Evolutionary conservation across 2,797 vertebrate genomes (phyloP), one percentile per base, ranked within the genome.

Genomic region (Poeciliopsis paucimaculata): DNA sequence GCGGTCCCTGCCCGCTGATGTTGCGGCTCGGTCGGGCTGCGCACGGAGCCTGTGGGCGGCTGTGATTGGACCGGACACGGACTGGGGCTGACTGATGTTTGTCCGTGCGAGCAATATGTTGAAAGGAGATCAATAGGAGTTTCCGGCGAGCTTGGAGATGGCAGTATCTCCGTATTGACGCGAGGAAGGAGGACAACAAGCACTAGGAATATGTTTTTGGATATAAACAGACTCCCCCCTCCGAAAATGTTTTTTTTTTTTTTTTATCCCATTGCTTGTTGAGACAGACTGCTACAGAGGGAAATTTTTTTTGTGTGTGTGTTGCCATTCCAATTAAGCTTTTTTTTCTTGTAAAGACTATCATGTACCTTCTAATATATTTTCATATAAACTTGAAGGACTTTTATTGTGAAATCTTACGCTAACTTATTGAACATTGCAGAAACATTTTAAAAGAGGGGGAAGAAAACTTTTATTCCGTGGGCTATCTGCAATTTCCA

Each of bases 41-140:
- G 53, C 86, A 76, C 87, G 82, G 90, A 83, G 90, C 89, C 46
- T 90, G 8, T 91, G 92, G 94, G 86, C 78, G 84, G 79, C 90
- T 84, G 91, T 86, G 91, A 92, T 89, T 84, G 94, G 93, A 93
- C 93, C 93, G 84, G 93, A 95, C 92, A 90, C 93, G 23, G 94
- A 96, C 94, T 93, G 94, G 93, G 94, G 94, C 73, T 95, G 94
- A 95, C 79, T 80, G 91, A 86, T 90, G 87, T 86, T 84, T 88
- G 89, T 87, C 79, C 62, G 76, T 84, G 89, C 89, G 75, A 85
- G 89, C 89, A 90, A 86, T 26, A 89, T 89, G 87, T 92, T 91
- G 84, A 78, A 84, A 60, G 81, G 62, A 86, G 86, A 94, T 93
- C 91, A 82, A 89, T 90, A 86, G 73, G 85, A 93, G 91, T 89